phyloP scores from a whole-genome alignment of 2,888 invertebrate genomes.

The Eurytoma adleriae region DNA sequence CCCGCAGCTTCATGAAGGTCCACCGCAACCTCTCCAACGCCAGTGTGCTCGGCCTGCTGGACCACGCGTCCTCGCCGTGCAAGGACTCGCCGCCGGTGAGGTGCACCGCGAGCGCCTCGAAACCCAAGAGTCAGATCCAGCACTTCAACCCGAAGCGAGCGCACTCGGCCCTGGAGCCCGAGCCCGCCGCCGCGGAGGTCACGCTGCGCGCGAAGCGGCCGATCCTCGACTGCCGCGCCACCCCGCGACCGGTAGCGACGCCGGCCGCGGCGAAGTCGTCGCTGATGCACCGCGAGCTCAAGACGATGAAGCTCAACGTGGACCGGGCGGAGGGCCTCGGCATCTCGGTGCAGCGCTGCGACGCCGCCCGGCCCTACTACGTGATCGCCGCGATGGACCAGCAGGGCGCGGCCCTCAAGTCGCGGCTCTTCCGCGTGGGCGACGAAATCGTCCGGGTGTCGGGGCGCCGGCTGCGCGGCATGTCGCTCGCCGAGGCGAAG shows the following conservation, averaged over 20 bases:
- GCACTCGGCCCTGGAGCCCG: conserved; percentile 19
- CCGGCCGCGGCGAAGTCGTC: conserved; percentile 50
- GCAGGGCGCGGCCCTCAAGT: conserved; percentile 67
- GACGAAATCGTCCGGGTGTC: conserved; percentile 80
- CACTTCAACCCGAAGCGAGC: conserved; percentile 69
- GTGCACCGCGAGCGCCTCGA: conserved; percentile 54
- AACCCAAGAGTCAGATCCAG: conserved; percentile 50
- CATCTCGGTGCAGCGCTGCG: conserved; percentile 66
- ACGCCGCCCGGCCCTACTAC: conserved; percentile 69
- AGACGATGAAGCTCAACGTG: conserved; percentile 67
- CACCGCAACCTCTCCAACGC: conserved; percentile 39
- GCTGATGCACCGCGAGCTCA: conserved; percentile 67
- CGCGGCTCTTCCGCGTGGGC: conserved; percentile 77
- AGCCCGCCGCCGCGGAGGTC: conserved; percentile 21
- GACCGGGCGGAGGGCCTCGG: conserved; percentile 65
- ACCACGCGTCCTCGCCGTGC: conserved; percentile 70
- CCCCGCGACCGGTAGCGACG: not conserved
- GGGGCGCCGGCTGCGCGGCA: conserved; percentile 77
- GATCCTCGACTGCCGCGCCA: conserved; percentile 44
- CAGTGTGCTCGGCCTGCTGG: conserved; percentile 65
- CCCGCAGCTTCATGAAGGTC: conserved; percentile 10
- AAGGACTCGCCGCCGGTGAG: conserved; percentile 71
- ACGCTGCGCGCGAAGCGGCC: conserved; percentile 47
- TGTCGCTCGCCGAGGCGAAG: conserved; percentile 70
- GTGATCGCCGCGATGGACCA: conserved; percentile 68